A percentile compares a stretch with the other conserved stretches of the same genome.
These are phyloP conservation scores for Ellobium chinense DNA, from an alignment of 2,888 invertebrate species.

Conservation along the genomic window DNA sequence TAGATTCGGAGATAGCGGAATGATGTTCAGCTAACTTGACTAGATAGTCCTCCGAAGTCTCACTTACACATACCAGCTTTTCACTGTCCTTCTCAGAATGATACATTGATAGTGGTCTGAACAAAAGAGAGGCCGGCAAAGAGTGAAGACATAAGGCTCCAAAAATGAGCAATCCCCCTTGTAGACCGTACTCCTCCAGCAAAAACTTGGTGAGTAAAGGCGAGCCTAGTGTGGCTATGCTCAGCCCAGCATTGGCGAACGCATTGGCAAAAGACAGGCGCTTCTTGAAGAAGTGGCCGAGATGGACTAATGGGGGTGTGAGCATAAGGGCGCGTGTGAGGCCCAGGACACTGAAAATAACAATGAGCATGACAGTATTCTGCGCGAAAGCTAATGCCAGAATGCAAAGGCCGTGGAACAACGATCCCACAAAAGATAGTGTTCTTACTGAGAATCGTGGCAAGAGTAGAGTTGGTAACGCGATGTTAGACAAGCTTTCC, in stretches of 20 bases:
- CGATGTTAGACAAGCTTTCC: slow-evolving; percentile 7
- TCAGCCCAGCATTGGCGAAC: neutral
- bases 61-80: no score
- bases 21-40: no score
- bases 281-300: slow-evolving; percentile 30
- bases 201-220: neutral
- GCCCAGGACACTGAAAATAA: slow-evolving; percentile 7
- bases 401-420: neutral
- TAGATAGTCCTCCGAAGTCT: no score
- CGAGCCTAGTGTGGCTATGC: neutral
- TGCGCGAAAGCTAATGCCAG: slow-evolving; percentile 8
- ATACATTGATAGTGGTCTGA: slow-evolving; percentile 24
- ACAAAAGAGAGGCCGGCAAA: slow-evolving; percentile 5
- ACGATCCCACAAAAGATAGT: neutral
- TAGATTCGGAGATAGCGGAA: no score
- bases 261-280: slow-evolving; percentile 30
- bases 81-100: no score
- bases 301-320: neutral
- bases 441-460: slow-evolving; percentile 15
- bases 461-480: neutral
- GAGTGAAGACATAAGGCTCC: neutral
- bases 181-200: neutral
- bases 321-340: slow-evolving; percentile 11
- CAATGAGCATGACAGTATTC: neutral
- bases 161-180: slow-evolving; percentile 19